Evolutionary conservation across 2,797 vertebrate species (phyloP).

Genomic region (Pteronotus mesoamericanus): DNA sequence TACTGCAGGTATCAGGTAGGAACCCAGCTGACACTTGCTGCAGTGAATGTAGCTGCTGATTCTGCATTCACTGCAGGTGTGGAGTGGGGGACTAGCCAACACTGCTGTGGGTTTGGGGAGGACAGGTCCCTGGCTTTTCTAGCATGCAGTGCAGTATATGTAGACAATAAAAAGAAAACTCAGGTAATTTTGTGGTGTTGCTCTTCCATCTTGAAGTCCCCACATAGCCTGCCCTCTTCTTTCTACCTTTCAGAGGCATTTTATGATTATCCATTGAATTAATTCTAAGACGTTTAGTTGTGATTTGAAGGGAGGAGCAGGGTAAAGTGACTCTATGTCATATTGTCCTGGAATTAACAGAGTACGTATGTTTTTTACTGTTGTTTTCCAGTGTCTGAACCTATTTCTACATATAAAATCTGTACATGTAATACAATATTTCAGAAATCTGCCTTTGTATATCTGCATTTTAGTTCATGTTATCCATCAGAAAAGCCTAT

Average conservation of each 20-base stretch:
- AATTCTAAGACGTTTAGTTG: not conserved
- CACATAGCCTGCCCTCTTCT: not conserved
- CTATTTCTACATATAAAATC: not conserved
- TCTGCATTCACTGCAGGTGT: not conserved
- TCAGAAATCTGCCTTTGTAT: not conserved
- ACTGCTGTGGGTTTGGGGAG: not conserved
- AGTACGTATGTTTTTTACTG: not conserved
- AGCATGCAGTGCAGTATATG: not conserved
- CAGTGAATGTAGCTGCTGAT: not conserved
- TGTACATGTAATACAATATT: not conserved
- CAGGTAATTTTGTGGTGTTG: not conserved
- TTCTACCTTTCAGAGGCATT: not conserved
- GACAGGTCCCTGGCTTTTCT: not conserved
- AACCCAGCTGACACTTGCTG: not conserved
- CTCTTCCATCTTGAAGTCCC: not conserved
- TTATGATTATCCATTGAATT: not conserved
- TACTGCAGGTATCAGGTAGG: not conserved
- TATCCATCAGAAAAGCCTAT: not conserved
- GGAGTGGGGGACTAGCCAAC: not conserved
- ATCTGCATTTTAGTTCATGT: not conserved
- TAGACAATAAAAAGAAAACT: not conserved
- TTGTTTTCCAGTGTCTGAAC: not conserved
- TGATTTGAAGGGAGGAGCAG: not conserved
- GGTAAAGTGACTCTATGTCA: not conserved
- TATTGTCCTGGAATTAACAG: not conserved